Conservation (phyloP, 2,113 vertebrate species). For the Guaruba guarouba region DNA sequence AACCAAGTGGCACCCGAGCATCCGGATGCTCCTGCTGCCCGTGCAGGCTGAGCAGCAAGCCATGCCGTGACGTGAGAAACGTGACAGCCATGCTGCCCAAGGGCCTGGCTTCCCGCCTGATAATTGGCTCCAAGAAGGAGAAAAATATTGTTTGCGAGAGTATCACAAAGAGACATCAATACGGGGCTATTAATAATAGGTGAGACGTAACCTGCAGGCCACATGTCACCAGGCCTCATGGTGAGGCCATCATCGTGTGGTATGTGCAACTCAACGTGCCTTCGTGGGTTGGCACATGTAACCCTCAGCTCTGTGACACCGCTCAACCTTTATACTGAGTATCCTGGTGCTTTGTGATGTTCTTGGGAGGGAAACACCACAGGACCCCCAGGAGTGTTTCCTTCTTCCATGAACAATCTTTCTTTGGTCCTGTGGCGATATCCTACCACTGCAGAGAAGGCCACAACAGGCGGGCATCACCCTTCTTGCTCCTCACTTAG, state of each 20-base stretch:
- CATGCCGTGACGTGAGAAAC: neutral
- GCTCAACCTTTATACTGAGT: neutral
- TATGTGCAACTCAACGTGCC: neutral
- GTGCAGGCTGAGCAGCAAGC: neutral
- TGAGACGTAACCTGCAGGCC: neutral
- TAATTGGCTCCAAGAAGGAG: neutral
- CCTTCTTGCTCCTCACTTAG: neutral
- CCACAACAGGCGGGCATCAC: neutral
- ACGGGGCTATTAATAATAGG: neutral
- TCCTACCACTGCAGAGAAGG: neutral
- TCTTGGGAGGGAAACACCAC: neutral
- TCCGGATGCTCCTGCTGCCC: neutral
- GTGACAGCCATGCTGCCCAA: conserved; percentile 26
- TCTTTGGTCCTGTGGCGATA: neutral
- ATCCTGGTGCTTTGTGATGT: neutral
- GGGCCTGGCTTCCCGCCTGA: neutral
- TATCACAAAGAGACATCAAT: conserved; percentile 10
- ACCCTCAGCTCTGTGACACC: neutral
- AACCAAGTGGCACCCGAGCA: neutral
- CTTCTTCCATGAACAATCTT: neutral
- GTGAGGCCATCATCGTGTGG: neutral
- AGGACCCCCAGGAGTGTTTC: neutral
- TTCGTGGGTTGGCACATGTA: neutral
- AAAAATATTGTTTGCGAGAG: neutral
- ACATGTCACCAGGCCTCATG: neutral